Percentiles rank a stretch among this genome's conserved stretches.
Conservation (phyloP, 2,113 vertebrate species). For the Heterotis niloticus region DNA sequence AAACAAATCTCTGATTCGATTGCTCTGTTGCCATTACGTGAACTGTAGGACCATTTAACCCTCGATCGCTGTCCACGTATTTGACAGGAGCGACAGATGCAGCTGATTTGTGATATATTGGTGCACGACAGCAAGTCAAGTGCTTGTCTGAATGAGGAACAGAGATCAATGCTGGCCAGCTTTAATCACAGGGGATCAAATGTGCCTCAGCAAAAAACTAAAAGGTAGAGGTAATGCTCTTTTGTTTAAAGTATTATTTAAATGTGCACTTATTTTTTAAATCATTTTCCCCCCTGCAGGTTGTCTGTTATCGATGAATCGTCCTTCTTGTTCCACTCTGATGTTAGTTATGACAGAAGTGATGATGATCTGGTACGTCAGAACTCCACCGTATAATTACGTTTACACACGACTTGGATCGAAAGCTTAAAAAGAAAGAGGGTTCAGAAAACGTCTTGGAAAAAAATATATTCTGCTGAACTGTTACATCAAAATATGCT, state of each 20-base stretch:
- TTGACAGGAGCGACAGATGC: slow-evolving; percentile 73
- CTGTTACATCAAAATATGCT: not conserved
- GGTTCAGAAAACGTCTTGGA: not conserved
- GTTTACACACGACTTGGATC: no score
- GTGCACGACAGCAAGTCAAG: slow-evolving; percentile 61
- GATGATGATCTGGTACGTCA: slow-evolving; percentile 72
- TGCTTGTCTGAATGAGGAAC: slow-evolving; percentile 61
- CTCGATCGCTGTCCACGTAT: not conserved
- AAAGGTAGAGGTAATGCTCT: slow-evolving; percentile 41
- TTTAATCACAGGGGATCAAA: slow-evolving; percentile 51
- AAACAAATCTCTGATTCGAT: not conserved
- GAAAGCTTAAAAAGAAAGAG: no score
- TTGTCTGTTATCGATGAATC: slow-evolving; percentile 70
- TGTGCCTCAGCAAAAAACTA: slow-evolving; percentile 44
- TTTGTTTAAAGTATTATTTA: not conserved
- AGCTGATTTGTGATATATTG: slow-evolving; percentile 70
- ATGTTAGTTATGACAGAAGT: slow-evolving; percentile 81
- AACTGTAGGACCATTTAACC: not conserved
- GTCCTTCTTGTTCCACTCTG: slow-evolving; percentile 76
- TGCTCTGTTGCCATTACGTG: not conserved
- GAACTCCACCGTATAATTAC: not conserved
- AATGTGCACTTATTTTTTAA: not conserved
- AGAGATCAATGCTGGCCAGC: slow-evolving; percentile 61
- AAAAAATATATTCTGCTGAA: not conserved
- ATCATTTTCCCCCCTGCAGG: slow-evolving; percentile 47